Base-by-base conservation (phyloP, 2,797 vertebrate genomes). In the Pachyuromys duprasi region DNA sequence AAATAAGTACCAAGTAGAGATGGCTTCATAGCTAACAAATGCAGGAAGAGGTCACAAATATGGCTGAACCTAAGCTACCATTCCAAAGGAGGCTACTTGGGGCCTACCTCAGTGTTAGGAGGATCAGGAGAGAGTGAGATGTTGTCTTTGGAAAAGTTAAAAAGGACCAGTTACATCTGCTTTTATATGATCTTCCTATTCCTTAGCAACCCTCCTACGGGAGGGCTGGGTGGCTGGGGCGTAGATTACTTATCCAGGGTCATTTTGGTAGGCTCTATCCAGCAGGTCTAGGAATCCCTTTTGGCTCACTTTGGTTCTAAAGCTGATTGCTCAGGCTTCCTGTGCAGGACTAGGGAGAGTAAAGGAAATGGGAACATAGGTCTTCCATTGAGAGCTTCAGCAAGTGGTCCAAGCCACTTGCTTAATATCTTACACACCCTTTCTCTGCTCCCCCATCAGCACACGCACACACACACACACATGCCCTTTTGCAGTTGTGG, bases 351-450 rank as follows among this genome's bases (percentile, higher is more conserved):
- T 45, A 24, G 31, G 2, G n/a, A 67, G 79, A 72, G n/a, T 42
- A 22, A 31, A 42, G 53, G 42, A 72, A 55, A 15, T 67, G 26
- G 22, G 62, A 31, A 26, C 20, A 18, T 0, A 2, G 75, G 39
- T 83, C 84, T 72, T 31, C 18, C 5, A 2, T 20, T 60, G 36
- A 84, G 89, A 93, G 78, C 81, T 84, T 90, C 3, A 65, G 86
- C 63, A n/a, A 92, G 70, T 18, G 26, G 76, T 91, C 84, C 18
- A 82, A 67, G 36, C 49, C 62, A 39, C 72, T 24, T 13, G 80
- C 55, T 89, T 95, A 92, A 90, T 95, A 87, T 96, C 87, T 91
- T 62, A 93, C 93, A 97, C 69, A 97, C 92, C 93, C 96, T 97
- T 94, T 81, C 28, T 49, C 45, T 9, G 6, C 6, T 26, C 92